Evolutionary conservation across 2,888 invertebrate species (phyloP).

Genomic region (Nycteola revayana): DNA sequence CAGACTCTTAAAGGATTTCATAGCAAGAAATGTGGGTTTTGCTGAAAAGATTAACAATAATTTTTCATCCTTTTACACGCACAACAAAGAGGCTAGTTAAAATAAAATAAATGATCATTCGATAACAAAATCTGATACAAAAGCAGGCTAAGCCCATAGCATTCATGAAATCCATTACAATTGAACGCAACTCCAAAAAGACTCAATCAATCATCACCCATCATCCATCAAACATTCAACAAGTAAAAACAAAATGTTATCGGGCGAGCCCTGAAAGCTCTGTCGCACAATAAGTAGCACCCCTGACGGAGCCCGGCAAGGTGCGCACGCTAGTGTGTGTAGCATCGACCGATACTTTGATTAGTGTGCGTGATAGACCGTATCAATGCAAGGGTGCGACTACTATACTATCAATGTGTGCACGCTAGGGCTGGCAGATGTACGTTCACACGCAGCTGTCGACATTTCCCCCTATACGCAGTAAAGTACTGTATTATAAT

Average conservation of each 20-base stretch:
- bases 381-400: constrained; percentile 24
- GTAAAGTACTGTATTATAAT: constrained; percentile 57
- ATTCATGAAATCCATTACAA: constrained; percentile 61
- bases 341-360: constrained; percentile 13
- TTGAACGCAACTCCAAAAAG: constrained; percentile 53
- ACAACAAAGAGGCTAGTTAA: constrained; percentile 15
- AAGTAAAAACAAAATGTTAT: constrained; percentile 80
- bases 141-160: constrained; percentile 28
- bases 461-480: constrained; percentile 50
- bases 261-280: constrained; percentile 55
- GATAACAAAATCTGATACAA: constrained; percentile 34
- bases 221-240: constrained; percentile 80
- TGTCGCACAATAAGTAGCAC: constrained; percentile 60
- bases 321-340: constrained; percentile 38
- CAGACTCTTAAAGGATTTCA: constrained; percentile 30
- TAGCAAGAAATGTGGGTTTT: constrained; percentile 1
- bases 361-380: constrained; percentile 31
- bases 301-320: constrained; percentile 46
- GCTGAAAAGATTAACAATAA: constrained; percentile 4
- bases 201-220: constrained; percentile 70
- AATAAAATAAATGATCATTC: constrained; percentile 30
- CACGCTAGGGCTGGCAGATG: constrained; percentile 68
- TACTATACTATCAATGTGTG: constrained; percentile 40
- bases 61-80: not conserved
- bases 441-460: constrained; percentile 71